Conservation (phyloP, 2,797 vertebrate species). For the Eospalax fontanierii region DNA sequence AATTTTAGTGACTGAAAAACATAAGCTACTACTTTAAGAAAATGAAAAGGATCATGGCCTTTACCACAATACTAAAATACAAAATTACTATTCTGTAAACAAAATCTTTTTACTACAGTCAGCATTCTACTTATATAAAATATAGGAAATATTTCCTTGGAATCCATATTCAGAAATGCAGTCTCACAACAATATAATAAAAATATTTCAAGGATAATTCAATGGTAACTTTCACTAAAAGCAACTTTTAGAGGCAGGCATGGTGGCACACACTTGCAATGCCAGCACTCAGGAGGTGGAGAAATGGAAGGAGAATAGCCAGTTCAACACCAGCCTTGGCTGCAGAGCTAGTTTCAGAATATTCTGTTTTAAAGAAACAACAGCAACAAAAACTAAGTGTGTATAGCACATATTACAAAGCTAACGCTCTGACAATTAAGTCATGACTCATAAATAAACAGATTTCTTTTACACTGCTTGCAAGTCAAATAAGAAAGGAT, state of each 20-base stretch:
- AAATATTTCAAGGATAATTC: conserved; percentile 37
- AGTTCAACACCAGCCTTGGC: not conserved
- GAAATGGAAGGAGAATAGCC: too few species aligned
- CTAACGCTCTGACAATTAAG: conserved; percentile 58
- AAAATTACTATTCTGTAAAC: conserved; percentile 37
- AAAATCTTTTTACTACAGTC: conserved; percentile 66
- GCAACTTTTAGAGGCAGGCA: not conserved
- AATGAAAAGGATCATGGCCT: conserved; percentile 52
- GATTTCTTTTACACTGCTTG: conserved; percentile 36
- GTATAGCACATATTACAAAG: not conserved
- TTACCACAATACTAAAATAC: conserved; percentile 41
- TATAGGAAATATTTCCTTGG: conserved; percentile 37
- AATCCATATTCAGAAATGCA: conserved; percentile 39
- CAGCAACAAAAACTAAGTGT: not conserved
- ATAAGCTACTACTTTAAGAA: conserved; percentile 37
- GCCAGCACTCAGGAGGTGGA: too few species aligned
- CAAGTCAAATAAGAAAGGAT: conserved; percentile 57
- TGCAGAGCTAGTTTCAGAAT: not conserved
- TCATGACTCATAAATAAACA: conserved; percentile 31
- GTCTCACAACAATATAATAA: conserved; percentile 5
- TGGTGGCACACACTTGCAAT: not conserved
- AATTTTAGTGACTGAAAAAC: conserved; percentile 33
- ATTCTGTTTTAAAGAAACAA: not conserved
- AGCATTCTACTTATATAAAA: conserved; percentile 42
- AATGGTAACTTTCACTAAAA: conserved; percentile 61